Base-by-base conservation (phyloP, 2,113 vertebrate genomes). In the Collichthys lucidus region DNA sequence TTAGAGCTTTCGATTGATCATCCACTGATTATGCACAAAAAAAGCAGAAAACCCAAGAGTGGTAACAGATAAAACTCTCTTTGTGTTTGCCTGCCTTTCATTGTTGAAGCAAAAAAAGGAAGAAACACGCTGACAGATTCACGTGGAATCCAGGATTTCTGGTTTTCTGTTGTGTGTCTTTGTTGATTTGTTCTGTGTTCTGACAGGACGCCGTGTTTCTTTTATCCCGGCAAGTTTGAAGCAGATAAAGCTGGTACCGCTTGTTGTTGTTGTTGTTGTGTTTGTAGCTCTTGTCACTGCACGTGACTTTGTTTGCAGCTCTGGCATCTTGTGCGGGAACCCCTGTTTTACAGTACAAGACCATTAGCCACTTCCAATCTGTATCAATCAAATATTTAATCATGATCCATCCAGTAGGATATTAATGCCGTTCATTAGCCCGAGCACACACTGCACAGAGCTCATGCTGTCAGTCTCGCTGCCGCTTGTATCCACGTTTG, bases 371-470 rank as follows among this genome's bases (percentile, higher is more conserved):
- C 35, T 53, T 29, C 40, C 65, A 4, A 29, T 75, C 40, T 44
- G 47, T 35, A 12, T 73, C 35, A 52, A 26, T 61, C 88, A 77
- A 70, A 87, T 83, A 74, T 84, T 79, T 76, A 74, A 89, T 91
- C 61, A 77, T n/a, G 52, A 64, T 26, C 29, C 55, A 26, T 79
- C 73, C 66, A 66, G 86, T 68, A 69, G 79, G 62, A 85, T 79
- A 82, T 90, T 74, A 86, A 85, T 82, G 22, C 42, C 16, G 68
- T 65, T 82, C 85, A 84, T 90, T 86, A 84, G 61, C 80, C 16
- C 15, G 68, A 74, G 52, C 75, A 52, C 76, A 77, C 53, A 26
- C 69, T 65, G 68, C 71, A 24, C 74, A 80, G 77, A 72, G 65
- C 75, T 44, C 61, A 0, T 8, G 47, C 31, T 60, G 40, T 82